Base-by-base conservation (phyloP, 2,797 vertebrate genomes). In the Takifugu ocellatus region DNA sequence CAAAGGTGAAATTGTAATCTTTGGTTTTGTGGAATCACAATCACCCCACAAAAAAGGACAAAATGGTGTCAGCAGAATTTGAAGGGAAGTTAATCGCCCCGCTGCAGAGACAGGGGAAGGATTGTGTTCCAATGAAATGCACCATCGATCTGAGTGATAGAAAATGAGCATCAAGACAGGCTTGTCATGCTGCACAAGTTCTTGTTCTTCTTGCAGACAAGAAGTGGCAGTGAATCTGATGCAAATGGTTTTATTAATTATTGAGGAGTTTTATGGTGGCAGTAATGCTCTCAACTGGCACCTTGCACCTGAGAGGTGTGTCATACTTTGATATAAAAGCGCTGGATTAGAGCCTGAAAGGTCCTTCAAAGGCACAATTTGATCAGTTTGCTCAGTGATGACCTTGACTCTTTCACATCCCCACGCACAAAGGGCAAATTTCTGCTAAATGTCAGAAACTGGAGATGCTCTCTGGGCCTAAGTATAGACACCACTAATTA, bases 361-460 rank as follows among this genome's bases (percentile, higher is more conserved):
- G 36, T 39, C 51, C 49, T 58, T 42, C 50, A 59, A 61, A 59
- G 58, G 42, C 61, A 61, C 53, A 77, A 80, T 79, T 78, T 71
- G 66, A 75, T 63, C 12, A 1, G 45, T 59, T 44, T 66, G 61
- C 61, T 81, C 72, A 63, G 31, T 44, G 45, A 55, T 85, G 84
- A 89, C 87, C 82, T 90, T 90, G 85, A 54, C 65, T 74, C 56
- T 55, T 78, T 72, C 56, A 76, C 79, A 67, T 79, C 59, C 52
- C 33, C 56, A 52, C 0, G 31, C 68, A 75, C 66, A 85, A 85
- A 90, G 86, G 86, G 66, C 74, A 84, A 63, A 87, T 91, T 90
- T 89, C 85, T 86, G 91, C 90, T 91, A 88, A 90, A 89, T 90
- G 82, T 91, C 84, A 78, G 88, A 88, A 91, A 92, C 81, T 81